Conservation (phyloP, 2,797 vertebrate species). For the Enteromius paludinosus region DNA sequence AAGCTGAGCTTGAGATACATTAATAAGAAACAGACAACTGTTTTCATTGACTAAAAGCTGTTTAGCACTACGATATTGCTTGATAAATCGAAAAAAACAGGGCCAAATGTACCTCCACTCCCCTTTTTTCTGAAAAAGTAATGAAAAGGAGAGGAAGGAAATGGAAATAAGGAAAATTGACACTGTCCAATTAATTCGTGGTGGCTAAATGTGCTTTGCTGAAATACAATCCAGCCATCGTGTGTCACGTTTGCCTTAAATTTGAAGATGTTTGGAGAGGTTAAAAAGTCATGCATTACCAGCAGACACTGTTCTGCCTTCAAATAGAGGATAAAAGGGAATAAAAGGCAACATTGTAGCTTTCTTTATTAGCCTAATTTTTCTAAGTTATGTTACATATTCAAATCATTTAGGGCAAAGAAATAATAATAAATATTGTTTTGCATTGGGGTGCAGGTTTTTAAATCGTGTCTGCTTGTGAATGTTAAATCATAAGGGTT, state of each 20-base stretch:
- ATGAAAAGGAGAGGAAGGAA: conserved; percentile 1
- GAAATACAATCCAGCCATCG: conserved; percentile 22
- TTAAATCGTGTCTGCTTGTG: not conserved
- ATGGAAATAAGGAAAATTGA: not conserved
- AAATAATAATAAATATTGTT: not conserved
- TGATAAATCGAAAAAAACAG: not conserved
- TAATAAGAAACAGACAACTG: conserved; percentile 12
- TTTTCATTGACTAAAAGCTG: conserved; percentile 39
- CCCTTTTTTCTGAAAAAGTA: not conserved
- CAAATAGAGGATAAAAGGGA: not conserved
- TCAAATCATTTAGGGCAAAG: not conserved
- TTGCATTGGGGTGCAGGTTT: not conserved
- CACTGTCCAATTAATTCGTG: conserved; percentile 32
- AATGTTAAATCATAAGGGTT: not conserved
- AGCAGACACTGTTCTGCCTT: not conserved
- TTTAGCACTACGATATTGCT: not conserved
- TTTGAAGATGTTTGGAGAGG: not conserved
- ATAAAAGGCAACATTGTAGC: not conserved
- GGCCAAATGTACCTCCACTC: conserved; percentile 3
- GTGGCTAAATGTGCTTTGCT: conserved; percentile 29
- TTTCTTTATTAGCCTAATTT: not conserved
- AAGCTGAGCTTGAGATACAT: conserved; percentile 10
- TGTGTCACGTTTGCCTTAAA: not conserved
- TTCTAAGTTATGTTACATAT: not conserved
- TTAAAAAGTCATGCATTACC: not conserved